Conservation (phyloP, 1,140 invertebrate species). For the Dendrolimus punctatus region DNA sequence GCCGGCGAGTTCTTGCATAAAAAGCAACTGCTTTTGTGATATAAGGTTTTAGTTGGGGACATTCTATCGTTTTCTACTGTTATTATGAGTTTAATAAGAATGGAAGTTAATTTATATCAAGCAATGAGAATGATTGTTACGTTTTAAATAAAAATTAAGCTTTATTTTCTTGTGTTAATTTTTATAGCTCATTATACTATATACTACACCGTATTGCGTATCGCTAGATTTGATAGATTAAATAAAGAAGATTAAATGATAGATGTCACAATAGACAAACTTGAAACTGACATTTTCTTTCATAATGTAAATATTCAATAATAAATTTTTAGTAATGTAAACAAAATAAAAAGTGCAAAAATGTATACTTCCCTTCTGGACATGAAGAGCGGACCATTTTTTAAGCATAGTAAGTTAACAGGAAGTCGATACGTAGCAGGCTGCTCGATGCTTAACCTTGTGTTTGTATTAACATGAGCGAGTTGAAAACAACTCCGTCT, state of each 20-base stretch:
- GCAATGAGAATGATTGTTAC: neutral
- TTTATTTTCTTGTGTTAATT: neutral
- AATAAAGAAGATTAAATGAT: slow-evolving; percentile 15
- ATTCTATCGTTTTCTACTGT: neutral
- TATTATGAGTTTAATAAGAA: neutral
- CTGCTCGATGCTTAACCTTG: slow-evolving; percentile 25
- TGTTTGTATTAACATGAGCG: slow-evolving; percentile 53
- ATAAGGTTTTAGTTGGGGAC: slow-evolving; percentile 4
- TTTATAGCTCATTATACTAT: no score
- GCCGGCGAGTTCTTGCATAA: slow-evolving; percentile 76
- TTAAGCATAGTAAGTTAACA: slow-evolving; percentile 12
- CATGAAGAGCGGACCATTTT: slow-evolving; percentile 21
- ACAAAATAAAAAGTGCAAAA: slow-evolving; percentile 31
- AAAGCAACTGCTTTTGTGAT: slow-evolving; percentile 46
- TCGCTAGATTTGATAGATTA: neutral
- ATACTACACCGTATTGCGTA: neutral
- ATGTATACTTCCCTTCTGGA: slow-evolving; percentile 36
- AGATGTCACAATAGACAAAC: slow-evolving; percentile 13
- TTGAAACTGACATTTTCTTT: slow-evolving; percentile 9
- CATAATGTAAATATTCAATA: slow-evolving; percentile 12
- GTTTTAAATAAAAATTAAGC: neutral
- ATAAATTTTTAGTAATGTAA: slow-evolving; percentile 41
- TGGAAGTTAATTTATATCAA: neutral
- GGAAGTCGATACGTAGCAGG: slow-evolving; percentile 13
- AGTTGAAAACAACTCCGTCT: slow-evolving; percentile 65